These are phyloP conservation scores for Tenthredo distinguenda DNA, from an alignment of 2,888 invertebrate genomes.

Conservation along the genomic window DNA sequence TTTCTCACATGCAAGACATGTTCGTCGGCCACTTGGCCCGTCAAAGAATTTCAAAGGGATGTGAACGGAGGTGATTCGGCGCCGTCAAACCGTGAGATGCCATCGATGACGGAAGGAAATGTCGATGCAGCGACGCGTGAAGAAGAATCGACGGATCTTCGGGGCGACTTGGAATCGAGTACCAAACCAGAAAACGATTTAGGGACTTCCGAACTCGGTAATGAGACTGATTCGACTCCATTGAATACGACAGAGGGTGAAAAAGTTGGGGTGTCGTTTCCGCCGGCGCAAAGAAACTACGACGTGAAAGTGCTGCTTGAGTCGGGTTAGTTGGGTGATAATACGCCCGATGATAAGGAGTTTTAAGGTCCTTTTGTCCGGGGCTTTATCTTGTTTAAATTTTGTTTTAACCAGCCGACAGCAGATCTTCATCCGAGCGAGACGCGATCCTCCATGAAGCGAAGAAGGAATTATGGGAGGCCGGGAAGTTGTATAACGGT, in stretches of 20 bases:
- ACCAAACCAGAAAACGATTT: neutral
- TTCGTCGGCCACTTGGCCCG: conserved; percentile 13
- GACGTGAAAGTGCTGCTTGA: neutral
- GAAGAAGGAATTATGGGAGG: conserved; percentile 46
- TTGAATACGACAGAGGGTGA: neutral
- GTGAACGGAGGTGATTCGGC: neutral
- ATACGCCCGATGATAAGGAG: neutral
- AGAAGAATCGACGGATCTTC: no score
- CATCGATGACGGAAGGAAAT: neutral
- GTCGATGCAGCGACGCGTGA: no score
- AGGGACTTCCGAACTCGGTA: neutral
- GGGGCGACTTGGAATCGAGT: neutral
- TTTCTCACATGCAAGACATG: conserved; percentile 15
- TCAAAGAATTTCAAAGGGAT: conserved; percentile 12
- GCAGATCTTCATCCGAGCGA: neutral
- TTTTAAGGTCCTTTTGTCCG: neutral
- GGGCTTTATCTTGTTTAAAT: neutral
- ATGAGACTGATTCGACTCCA: neutral
- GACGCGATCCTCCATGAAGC: conserved; percentile 34
- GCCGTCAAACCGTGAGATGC: neutral
- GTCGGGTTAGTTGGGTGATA: conserved; percentile 31
- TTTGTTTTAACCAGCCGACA: conserved; percentile 12
- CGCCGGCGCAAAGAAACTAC: neutral
- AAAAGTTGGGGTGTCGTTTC: neutral
- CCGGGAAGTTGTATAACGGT: conserved; percentile 30